Evolutionary conservation across 2,888 invertebrate genomes (phyloP).

Genomic region (Hartigia nigra): DNA sequence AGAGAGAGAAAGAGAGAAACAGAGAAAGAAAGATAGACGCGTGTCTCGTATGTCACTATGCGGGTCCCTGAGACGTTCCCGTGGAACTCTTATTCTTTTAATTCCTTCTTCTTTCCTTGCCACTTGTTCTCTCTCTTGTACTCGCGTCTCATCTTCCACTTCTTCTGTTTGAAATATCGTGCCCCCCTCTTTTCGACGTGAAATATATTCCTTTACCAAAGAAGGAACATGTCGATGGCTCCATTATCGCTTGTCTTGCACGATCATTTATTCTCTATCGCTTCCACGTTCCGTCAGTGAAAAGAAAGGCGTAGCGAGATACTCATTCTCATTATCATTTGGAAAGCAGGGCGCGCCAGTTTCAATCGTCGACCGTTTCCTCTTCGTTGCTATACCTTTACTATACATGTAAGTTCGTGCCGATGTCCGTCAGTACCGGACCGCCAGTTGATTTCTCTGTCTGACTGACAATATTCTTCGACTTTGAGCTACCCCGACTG

Average conservation of each 20-base stretch:
- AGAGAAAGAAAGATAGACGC: background rate
- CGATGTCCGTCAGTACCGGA: background rate
- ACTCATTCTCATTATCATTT: background rate
- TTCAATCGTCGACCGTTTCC: background rate
- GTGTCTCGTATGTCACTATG: background rate
- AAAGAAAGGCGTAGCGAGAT: background rate
- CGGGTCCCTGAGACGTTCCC: background rate
- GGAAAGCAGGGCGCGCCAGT: slow-evolving; percentile 1
- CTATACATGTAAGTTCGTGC: background rate
- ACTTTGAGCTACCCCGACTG: slow-evolving; percentile 23
- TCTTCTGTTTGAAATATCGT: background rate
- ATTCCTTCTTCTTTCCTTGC: background rate
- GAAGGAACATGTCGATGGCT: too few relatives aligned
- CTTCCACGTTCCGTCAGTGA: background rate
- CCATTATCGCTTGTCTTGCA: background rate
- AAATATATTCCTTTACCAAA: background rate
- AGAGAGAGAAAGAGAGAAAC: background rate
- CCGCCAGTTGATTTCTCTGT: background rate
- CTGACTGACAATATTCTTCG: slow-evolving; percentile 30
- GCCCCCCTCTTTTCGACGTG: background rate
- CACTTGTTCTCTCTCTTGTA: background rate
- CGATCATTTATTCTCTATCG: background rate
- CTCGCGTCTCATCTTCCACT: slow-evolving; percentile 10
- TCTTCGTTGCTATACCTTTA: background rate
- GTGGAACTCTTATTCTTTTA: background rate